phyloP scores from a whole-genome alignment of 2,797 vertebrate genomes.

The Sparidentex hasta region DNA sequence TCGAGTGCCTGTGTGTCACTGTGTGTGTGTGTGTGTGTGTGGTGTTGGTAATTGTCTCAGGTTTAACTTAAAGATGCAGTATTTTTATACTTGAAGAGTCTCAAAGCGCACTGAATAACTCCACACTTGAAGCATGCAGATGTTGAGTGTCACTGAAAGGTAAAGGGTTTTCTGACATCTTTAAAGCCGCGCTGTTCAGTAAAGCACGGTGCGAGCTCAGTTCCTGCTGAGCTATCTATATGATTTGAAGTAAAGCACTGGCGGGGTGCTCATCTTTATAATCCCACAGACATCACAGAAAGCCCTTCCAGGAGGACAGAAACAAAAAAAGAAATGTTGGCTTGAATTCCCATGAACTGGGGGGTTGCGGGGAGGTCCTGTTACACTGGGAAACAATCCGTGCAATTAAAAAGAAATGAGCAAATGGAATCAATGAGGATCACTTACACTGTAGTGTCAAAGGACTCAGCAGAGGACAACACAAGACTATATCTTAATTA shows the following conservation, averaged over 20 bases:
- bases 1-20: background rate
- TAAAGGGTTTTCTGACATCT: background rate
- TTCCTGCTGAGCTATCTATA: slow-evolving; percentile 45
- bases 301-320: slow-evolving; percentile 68
- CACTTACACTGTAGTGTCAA: slow-evolving; percentile 83
- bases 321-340: slow-evolving; percentile 62
- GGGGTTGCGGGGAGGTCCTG: slow-evolving; percentile 72
- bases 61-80: slow-evolving; percentile 21
- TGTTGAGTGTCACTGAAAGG: slow-evolving; percentile 1
- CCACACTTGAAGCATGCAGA: background rate
- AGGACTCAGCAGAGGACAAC: slow-evolving; percentile 81
- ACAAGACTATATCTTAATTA: slow-evolving; percentile 81
- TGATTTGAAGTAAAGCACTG: slow-evolving; percentile 50
- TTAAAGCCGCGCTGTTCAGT: background rate
- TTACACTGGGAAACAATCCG: slow-evolving; percentile 80
- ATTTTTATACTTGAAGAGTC: slow-evolving; percentile 9
- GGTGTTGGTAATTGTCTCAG: slow-evolving; percentile 18
- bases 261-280: slow-evolving; percentile 60
- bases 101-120: background rate
- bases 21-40: slow-evolving; percentile 1
- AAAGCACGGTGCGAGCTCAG: background rate
- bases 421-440: slow-evolving; percentile 86
- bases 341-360: slow-evolving; percentile 61
- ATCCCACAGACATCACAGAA: slow-evolving; percentile 51
- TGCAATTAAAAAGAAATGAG: slow-evolving; percentile 87